These are phyloP conservation scores for Stenodera caucasica DNA, from an alignment of 2,888 invertebrate genomes.

Conservation along the genomic window DNA sequence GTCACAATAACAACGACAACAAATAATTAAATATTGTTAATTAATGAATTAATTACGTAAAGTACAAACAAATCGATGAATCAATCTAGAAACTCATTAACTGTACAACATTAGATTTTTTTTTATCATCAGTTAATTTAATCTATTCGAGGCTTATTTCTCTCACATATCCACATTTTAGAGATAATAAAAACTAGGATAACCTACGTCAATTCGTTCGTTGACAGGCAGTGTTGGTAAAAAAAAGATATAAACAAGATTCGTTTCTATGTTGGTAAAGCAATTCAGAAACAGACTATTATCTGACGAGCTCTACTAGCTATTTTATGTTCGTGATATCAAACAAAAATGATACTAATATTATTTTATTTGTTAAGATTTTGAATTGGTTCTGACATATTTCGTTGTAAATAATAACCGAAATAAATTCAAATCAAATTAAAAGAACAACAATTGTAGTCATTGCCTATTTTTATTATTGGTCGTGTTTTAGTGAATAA, in stretches of 20 bases:
- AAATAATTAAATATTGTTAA: constrained; percentile 20
- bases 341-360: constrained; percentile 6
- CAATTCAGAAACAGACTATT: constrained; percentile 5
- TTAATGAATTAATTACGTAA: constrained; percentile 26
- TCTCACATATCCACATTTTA: not conserved
- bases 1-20: not conserved
- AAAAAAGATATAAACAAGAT: constrained; percentile 26
- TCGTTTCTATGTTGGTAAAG: constrained; percentile 13
- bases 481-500: no score
- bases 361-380: not conserved
- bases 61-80: no score
- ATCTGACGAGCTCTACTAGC: not conserved
- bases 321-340: constrained; percentile 8
- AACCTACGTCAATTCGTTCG: constrained; percentile 27
- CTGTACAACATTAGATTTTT: not conserved
- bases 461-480: no score
- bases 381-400: not conserved
- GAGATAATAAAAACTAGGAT: constrained; percentile 1
- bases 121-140: not conserved
- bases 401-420: not conserved
- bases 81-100: no score
- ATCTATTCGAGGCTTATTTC: not conserved
- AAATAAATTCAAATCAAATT: no score
- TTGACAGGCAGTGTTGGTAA: constrained; percentile 20
- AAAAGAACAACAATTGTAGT: no score